Percentiles rank a stretch among this genome's conserved stretches.
These are phyloP conservation scores for Melanotaenia trifasciata DNA, from an alignment of 2,797 vertebrate genomes.

Conservation along the genomic window DNA sequence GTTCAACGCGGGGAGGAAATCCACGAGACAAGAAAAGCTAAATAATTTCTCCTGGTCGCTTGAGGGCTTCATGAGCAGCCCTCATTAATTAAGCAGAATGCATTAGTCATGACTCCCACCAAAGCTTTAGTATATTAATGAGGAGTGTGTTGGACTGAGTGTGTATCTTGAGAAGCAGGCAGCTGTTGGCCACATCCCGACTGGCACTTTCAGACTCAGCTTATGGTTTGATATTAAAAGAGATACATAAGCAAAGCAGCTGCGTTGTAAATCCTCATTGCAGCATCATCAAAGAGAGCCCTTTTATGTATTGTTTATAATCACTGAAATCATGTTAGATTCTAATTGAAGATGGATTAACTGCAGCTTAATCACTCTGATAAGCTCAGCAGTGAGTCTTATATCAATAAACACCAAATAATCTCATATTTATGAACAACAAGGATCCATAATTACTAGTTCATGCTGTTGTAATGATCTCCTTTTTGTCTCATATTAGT, in stretches of 20 bases:
- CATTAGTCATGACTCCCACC: slow-evolving; percentile 80
- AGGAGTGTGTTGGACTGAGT: slow-evolving; percentile 45
- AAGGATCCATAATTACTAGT: slow-evolving; percentile 41
- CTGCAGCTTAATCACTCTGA: slow-evolving; percentile 31
- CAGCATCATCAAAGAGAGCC: slow-evolving; percentile 15
- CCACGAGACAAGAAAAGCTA: slow-evolving; percentile 59
- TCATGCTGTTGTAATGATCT: slow-evolving; percentile 45
- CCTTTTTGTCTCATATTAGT: slow-evolving; percentile 36
- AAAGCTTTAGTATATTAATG: slow-evolving; percentile 75
- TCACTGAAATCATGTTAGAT: slow-evolving; percentile 32
- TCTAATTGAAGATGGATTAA: slow-evolving; percentile 37
- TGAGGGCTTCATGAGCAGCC: slow-evolving; percentile 65
- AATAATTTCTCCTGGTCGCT: slow-evolving; percentile 71
- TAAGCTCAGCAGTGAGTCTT: slow-evolving; percentile 16
- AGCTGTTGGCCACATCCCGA: slow-evolving; percentile 48
- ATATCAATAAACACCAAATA: slow-evolving; percentile 46
- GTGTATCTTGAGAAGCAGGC: slow-evolving; percentile 34
- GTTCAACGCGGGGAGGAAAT: slow-evolving; percentile 55
- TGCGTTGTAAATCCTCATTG: slow-evolving; percentile 17
- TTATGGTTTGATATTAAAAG: slow-evolving; percentile 28
- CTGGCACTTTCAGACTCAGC: slow-evolving; percentile 49
- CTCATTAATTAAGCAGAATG: slow-evolving; percentile 80
- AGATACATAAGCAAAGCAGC: slow-evolving; percentile 8
- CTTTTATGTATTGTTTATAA: slow-evolving; percentile 51
- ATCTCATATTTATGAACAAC: slow-evolving; percentile 35